Evolutionary conservation across 2,113 vertebrate genomes (phyloP), one percentile per base, ranked within the genome.

Genomic region (Myrmecobius fasciatus): DNA sequence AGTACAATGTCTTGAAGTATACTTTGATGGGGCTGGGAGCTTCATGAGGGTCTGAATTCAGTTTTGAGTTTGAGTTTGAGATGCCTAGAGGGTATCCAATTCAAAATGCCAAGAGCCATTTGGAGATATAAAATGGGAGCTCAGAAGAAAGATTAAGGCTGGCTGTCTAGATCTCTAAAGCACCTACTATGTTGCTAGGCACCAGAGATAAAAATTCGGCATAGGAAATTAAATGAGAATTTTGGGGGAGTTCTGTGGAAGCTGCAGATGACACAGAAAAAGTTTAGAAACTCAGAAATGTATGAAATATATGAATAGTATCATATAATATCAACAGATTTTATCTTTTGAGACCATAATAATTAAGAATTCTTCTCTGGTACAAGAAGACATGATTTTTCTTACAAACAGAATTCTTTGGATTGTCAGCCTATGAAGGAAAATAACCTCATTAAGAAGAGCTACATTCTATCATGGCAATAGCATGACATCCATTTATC

Each of bases 371-470:
- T 54, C 25, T 28, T 56, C 54, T 56, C 54, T 56, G 54, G 25
- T 56, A 28, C 25, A 28, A 56, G 54, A 56, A 51, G 51, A 31
- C 22, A 25, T 46, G 3, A 26, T 83, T 91, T 53, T 9, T 91
- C 25, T 89, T 93, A 91, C 53, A 28, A 93, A n/a, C 47, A 52
- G 24, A 93, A 93, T 52, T 89, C 26, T 26, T 24, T 89, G 25
- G 25, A 7, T 9, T 36, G 1, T 93, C 83, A 36, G n/a, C 90
- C 25, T n/a, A 14, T 8, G n/a, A 56, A 89, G 52, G 89, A 56
- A 54, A 75, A 75, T 75, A 75, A 75, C 36, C 36, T n/a, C 60
- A 75, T 75, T 75, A 75, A 4, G 60, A 25, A 91, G 31, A 90
- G 17, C 11, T 60, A 49, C 36, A 28, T n/a, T 51, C 1, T 89